Conservation (phyloP, 2,888 invertebrate genomes). For the Standfussiana lucernea region DNA sequence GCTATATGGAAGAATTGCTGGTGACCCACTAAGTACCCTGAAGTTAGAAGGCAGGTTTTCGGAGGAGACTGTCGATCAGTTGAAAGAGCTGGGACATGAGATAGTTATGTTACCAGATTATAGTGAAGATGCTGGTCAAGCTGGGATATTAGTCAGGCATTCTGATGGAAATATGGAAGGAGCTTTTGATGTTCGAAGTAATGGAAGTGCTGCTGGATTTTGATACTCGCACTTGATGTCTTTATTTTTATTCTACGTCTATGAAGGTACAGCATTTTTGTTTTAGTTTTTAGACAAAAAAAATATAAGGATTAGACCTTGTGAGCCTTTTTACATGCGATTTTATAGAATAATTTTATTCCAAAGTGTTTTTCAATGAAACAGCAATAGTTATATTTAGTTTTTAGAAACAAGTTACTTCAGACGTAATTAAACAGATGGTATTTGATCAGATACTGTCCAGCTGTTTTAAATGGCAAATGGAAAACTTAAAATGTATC, state of each 20-base stretch:
- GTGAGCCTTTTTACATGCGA: not conserved
- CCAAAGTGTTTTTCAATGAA: not conserved
- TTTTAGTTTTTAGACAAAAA: not conserved
- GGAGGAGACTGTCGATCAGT: conserved; percentile 77
- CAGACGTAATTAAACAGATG: not conserved
- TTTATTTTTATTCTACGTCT: not conserved
- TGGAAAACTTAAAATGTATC: not conserved
- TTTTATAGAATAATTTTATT: not conserved
- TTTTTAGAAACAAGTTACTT: not conserved
- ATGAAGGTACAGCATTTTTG: not conserved
- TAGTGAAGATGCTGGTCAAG: conserved; percentile 79
- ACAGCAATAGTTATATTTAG: not conserved
- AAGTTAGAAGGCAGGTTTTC: conserved; percentile 81
- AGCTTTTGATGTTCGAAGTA: conserved; percentile 83
- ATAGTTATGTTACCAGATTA: conserved; percentile 75
- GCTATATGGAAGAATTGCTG: conserved; percentile 78
- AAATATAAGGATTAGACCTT: too few relatives aligned
- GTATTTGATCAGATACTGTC: not conserved
- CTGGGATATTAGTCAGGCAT: conserved; percentile 83
- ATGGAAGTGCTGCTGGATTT: conserved; percentile 85
- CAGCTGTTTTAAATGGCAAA: not conserved
- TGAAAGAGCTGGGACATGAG: conserved; percentile 80
- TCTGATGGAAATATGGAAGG: conserved; percentile 83
- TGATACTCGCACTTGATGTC: conserved; percentile 54
- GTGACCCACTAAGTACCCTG: conserved; percentile 70